These are phyloP conservation scores for Furnarius figulus DNA, from an alignment of 2,113 vertebrate species.

Conservation along the genomic window DNA sequence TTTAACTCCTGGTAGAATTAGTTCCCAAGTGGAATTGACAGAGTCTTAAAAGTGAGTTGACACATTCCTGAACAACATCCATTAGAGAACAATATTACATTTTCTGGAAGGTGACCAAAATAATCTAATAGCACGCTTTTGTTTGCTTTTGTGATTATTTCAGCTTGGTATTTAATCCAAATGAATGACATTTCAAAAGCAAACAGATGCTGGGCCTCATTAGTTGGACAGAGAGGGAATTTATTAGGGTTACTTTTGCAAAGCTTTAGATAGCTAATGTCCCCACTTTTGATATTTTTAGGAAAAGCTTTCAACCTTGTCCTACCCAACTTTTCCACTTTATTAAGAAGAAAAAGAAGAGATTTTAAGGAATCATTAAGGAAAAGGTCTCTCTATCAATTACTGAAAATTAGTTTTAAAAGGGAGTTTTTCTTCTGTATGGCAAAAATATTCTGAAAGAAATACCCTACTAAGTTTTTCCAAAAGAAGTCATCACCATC, in stretches of 20 bases:
- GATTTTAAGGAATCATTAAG: background rate
- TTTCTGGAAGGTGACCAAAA: conserved; percentile 1
- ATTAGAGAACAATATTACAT: background rate
- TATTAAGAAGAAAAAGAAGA: background rate
- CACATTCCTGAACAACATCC: background rate
- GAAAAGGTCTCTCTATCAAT: background rate
- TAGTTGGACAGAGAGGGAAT: background rate
- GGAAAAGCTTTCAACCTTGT: background rate
- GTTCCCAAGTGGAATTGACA: background rate
- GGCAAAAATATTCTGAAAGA: background rate
- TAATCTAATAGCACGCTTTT: background rate
- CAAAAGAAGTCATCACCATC: background rate
- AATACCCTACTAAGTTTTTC: background rate
- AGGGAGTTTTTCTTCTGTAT: background rate
- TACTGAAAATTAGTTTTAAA: background rate
- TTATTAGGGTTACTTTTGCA: background rate
- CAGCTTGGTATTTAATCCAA: background rate
- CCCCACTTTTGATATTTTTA: background rate
- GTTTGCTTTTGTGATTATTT: background rate
- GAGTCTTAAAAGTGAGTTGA: background rate
- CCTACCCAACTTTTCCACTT: background rate
- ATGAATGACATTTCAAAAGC: background rate
- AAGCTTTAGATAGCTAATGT: background rate
- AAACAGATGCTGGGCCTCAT: background rate
- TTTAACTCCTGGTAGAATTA: background rate